Evolutionary conservation across 1,140 invertebrate genomes (phyloP).

Genomic region (Teleogryllus occipitalis): DNA sequence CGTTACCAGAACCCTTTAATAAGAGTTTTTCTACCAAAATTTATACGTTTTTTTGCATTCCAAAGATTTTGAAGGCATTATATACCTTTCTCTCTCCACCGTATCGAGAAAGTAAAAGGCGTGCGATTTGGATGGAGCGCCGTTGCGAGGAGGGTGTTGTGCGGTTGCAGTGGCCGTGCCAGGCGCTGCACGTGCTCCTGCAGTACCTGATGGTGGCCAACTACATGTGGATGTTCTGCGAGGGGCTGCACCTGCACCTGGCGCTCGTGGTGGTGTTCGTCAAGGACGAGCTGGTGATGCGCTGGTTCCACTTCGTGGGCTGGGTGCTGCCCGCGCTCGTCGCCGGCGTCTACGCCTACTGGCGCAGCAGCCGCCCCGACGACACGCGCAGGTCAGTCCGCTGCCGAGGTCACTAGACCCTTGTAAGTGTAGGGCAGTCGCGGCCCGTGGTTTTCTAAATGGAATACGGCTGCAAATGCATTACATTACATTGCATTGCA

Average conservation of each 20-base stretch:
- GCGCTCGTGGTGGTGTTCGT: slow-evolving; percentile 49
- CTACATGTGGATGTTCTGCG: slow-evolving; percentile 52
- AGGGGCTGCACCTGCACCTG: slow-evolving; percentile 50
- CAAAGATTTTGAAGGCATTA: no score
- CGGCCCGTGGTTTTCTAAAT: background rate
- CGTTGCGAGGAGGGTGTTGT: no score
- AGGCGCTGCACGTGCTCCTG: slow-evolving; percentile 44
- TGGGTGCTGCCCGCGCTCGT: slow-evolving; percentile 41
- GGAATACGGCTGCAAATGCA: background rate
- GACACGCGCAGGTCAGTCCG: slow-evolving; percentile 9
- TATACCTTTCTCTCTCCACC: no score
- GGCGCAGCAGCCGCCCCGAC: slow-evolving; percentile 2
- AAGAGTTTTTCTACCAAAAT: no score
- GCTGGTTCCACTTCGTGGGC: slow-evolving; percentile 47
- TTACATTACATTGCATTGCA: no score
- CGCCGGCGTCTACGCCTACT: slow-evolving; percentile 34
- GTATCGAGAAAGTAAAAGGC: no score
- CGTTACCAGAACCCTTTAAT: no score
- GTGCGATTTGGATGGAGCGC: no score
- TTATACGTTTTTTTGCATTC: no score
- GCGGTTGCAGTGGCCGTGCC: slow-evolving; percentile 41
- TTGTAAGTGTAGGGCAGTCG: slow-evolving; percentile 1
- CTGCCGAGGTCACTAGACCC: no score
- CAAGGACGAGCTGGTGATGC: slow-evolving; percentile 42
- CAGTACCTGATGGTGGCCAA: slow-evolving; percentile 51